Percentiles rank a stretch among this genome's conserved stretches.
These are phyloP conservation scores for Synergus umbraculus DNA, from an alignment of 2,888 invertebrate genomes.

Conservation along the genomic window DNA sequence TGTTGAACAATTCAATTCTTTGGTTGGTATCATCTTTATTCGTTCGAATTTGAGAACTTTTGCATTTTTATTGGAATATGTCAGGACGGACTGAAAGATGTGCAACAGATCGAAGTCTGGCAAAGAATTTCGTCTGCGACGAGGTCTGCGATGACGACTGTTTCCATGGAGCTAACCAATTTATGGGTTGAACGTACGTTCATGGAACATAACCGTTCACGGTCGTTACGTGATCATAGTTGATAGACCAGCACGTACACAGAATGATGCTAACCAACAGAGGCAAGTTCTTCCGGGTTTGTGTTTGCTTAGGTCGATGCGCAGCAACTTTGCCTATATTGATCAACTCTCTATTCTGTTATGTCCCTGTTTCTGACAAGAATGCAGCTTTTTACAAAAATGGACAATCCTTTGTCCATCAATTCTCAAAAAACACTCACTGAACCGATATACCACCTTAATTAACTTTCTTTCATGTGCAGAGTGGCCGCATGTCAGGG, in stretches of 20 bases:
- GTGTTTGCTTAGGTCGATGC: conserved; percentile 29
- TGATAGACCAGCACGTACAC: conserved; percentile 38
- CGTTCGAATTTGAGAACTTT: background rate
- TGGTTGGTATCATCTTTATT: background rate
- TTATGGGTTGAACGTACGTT: conserved; percentile 39
- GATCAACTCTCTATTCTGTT: conserved; percentile 3
- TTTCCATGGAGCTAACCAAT: conserved; percentile 51
- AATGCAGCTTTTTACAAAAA: background rate
- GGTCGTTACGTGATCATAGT: conserved; percentile 44
- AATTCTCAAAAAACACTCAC: too few species aligned
- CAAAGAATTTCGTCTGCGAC: conserved; percentile 38
- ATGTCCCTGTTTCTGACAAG: background rate
- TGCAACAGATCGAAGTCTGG: conserved; percentile 18
- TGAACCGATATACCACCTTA: too few species aligned
- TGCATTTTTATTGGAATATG: background rate
- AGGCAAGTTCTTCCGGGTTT: conserved; percentile 34
- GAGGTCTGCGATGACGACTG: conserved; percentile 48
- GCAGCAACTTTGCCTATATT: conserved; percentile 21
- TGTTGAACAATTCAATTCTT: too few species aligned
- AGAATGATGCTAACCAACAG: conserved; percentile 36
- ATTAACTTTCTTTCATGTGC: too few species aligned
- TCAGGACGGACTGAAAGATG: too few species aligned
- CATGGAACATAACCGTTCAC: conserved; percentile 42
- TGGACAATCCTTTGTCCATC: background rate
- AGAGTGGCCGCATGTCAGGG: too few species aligned